These are phyloP conservation scores for Sceliomorpha sp. DNA, from an alignment of 2,888 invertebrate species.

Conservation along the genomic window DNA sequence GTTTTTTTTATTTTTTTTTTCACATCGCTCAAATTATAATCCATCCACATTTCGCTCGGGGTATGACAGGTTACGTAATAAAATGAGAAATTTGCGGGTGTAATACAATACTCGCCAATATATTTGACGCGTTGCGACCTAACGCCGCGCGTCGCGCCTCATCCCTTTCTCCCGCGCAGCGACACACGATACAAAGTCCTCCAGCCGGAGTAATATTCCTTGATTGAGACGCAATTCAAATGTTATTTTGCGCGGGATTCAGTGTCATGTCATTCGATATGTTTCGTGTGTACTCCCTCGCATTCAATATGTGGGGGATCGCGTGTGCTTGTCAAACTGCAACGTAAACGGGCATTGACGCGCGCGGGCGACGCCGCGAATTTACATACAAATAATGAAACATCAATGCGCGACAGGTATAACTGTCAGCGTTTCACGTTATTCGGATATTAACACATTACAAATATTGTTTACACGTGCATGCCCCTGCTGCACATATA, in stretches of 20 bases:
- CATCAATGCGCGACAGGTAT: conserved; percentile 56
- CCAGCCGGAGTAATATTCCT: conserved; percentile 4
- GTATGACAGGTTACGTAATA: too few relatives aligned
- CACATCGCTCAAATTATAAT: too few relatives aligned
- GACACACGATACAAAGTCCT: too few relatives aligned
- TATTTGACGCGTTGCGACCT: too few relatives aligned
- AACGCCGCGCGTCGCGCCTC: too few relatives aligned
- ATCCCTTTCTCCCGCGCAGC: too few relatives aligned
- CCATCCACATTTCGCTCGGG: too few relatives aligned
- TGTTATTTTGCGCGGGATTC: conserved; percentile 22
- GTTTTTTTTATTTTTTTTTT: neutral
- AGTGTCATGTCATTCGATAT: conserved; percentile 23
- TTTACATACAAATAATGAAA: conserved; percentile 62
- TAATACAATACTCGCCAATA: too few relatives aligned
- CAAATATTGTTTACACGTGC: conserved; percentile 36
- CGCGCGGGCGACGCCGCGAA: conserved; percentile 56
- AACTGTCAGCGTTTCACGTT: conserved; percentile 48
- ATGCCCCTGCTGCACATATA: conserved; percentile 9
- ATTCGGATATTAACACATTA: conserved; percentile 65
- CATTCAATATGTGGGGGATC: conserved; percentile 22
- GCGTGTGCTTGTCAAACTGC: conserved; percentile 36
- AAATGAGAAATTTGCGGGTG: too few relatives aligned
- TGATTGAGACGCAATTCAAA: conserved; percentile 15
- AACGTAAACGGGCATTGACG: conserved; percentile 44
- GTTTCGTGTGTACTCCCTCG: conserved; percentile 33